Base-by-base conservation (phyloP, 1,140 invertebrate genomes). In the Leguminivora glycinivorella region DNA sequence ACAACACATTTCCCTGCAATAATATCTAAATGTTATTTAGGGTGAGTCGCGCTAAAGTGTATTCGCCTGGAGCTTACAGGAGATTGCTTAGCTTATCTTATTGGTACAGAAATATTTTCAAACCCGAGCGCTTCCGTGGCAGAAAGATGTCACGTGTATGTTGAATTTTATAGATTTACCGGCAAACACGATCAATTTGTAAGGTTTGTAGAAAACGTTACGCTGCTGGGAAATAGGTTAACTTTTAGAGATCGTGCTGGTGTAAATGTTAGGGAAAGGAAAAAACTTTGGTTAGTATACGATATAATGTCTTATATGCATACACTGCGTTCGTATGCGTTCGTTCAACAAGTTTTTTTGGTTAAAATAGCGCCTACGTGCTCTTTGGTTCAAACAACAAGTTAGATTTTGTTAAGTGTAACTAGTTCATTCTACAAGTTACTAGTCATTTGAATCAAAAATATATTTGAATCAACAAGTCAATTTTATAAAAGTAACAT, bases 101-200 rank as follows among this genome's bases (percentile, higher is more conserved):
- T 79, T 79, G 75, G 76, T 79, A 76, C 77, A 75, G 73, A 75
- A 76, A 79, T 75, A 76, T 75, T 76, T 75, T 79, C 73, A 68
- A 63, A 75, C 63, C 56, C 47, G 60, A 70, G 25, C 38, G 38
- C 12, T 66, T 67, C 66, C 43, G 71, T 24, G 67, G 69, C 52
- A 68, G 69, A 73, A 73, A 47, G 72, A 68, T 66, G 74, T 69
- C 52, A 75, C 58, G 72, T 68, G 73, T 34, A 72, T 68, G 58
- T 52, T 67, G 40, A 31, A 26, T 56, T 10, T 31, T 68, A 67
- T 40, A 66, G 56, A 73, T 74, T 72, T 69, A 67, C 25, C 14
- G 58, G 58, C 10, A 31, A 25, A 63, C 26, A 29, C 25, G 58
- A 63, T 63, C 26, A 29, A 29, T 29, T 26, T 63, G 25, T 22